Evolutionary conservation across 2,888 invertebrate genomes (phyloP).

Genomic region (Lepidocyrtinus sp.): DNA sequence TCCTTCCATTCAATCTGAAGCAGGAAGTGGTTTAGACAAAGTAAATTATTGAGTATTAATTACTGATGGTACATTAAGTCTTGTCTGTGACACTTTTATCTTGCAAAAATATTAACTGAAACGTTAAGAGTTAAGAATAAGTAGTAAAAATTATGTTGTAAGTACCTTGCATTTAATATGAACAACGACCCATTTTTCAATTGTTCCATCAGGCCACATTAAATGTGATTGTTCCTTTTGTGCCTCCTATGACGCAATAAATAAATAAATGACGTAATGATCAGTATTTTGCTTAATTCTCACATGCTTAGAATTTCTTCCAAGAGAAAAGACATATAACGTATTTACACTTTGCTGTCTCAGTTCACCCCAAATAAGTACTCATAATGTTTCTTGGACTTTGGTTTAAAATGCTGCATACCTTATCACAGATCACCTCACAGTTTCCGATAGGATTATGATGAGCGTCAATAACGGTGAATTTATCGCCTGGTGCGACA

Average conservation of each 20-base stretch:
- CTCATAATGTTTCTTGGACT: neutral
- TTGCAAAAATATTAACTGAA: no score
- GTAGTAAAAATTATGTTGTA: neutral
- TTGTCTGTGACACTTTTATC: no score
- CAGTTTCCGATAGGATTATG: slow-evolving; percentile 80
- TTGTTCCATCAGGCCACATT: slow-evolving; percentile 70
- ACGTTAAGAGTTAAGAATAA: neutral
- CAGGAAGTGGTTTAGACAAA: no score
- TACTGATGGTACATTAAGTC: no score
- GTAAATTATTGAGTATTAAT: no score
- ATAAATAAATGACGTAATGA: no score
- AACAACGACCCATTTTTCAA: slow-evolving; percentile 69
- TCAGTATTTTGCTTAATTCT: no score
- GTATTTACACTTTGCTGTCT: neutral
- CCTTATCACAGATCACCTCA: slow-evolving; percentile 80
- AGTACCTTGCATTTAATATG: slow-evolving; percentile 66
- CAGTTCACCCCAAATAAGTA: neutral
- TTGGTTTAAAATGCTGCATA: slow-evolving; percentile 73
- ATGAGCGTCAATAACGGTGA: slow-evolving; percentile 81
- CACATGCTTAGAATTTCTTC: neutral
- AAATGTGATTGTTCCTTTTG: slow-evolving; percentile 74
- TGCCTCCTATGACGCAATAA: slow-evolving; percentile 74
- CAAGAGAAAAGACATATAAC: neutral
- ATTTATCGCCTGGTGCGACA: slow-evolving; percentile 80
- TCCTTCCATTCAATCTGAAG: slow-evolving; percentile 58